A percentile compares a stretch with the other conserved stretches of the same genome.
These are phyloP conservation scores for Sphecodes monilicornis DNA, from an alignment of 2,888 invertebrate species.

Conservation along the genomic window DNA sequence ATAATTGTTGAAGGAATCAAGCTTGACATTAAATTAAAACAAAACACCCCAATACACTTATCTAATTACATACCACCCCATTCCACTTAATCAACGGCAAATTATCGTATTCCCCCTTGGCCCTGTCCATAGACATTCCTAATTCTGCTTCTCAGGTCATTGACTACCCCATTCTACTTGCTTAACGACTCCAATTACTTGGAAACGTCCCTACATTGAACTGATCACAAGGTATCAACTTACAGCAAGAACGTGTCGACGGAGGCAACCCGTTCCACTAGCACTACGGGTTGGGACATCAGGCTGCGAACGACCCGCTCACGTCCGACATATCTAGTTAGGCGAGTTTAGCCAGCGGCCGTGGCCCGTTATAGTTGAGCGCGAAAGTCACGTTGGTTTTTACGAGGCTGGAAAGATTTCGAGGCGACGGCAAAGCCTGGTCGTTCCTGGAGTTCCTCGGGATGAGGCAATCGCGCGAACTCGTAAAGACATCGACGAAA, in stretches of 20 bases:
- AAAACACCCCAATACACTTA: neutral
- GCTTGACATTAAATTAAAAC: no score
- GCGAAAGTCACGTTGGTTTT: slow-evolving; percentile 44
- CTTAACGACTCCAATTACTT: neutral
- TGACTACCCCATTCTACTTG: neutral
- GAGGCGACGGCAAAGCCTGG: slow-evolving; percentile 2
- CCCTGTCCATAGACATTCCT: neutral
- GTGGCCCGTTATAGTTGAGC: neutral
- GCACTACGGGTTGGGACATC: neutral
- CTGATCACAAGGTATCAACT: neutral
- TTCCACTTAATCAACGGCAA: neutral
- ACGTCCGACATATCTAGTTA: neutral
- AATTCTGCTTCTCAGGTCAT: neutral
- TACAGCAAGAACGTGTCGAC: neutral
- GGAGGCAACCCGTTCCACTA: neutral
- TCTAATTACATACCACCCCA: no score
- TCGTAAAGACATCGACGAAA: slow-evolving; percentile 54
- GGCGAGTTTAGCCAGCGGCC: neutral
- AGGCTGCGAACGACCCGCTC: neutral
- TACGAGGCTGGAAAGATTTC: slow-evolving; percentile 49
- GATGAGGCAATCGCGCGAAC: slow-evolving; percentile 32
- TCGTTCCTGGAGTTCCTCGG: slow-evolving; percentile 2
- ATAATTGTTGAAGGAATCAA: no score
- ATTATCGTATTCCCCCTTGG: neutral
- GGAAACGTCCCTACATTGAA: neutral